Conservation (phyloP, 2,888 invertebrate genomes). For the Eristalinus sepulchralis region DNA sequence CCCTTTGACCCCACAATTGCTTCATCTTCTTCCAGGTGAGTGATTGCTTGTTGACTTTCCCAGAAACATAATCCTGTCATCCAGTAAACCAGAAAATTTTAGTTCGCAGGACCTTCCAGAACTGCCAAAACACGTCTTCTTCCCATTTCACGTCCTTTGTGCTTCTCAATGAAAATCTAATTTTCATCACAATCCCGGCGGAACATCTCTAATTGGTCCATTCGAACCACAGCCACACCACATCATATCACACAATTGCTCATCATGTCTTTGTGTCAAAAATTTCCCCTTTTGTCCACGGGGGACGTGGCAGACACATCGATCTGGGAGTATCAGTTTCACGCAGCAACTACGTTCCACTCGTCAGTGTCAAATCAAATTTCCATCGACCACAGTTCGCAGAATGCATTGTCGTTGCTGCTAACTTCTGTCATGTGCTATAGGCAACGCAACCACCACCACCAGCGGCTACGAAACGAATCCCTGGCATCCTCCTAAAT, state of each 20-base stretch:
- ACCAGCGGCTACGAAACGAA: slow-evolving; percentile 39
- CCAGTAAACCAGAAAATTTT: slow-evolving; percentile 62
- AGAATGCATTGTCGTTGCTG: slow-evolving; percentile 40
- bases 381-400: slow-evolving; percentile 54
- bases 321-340: slow-evolving; percentile 56
- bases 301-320: slow-evolving; percentile 34
- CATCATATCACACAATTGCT: slow-evolving; percentile 50
- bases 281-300: slow-evolving; percentile 40
- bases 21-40: neutral
- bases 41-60: slow-evolving; percentile 17
- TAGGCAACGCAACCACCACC: slow-evolving; percentile 14
- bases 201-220: slow-evolving; percentile 65
- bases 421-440: slow-evolving; percentile 66
- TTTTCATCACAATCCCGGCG: slow-evolving; percentile 42
- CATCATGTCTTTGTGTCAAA: slow-evolving; percentile 50
- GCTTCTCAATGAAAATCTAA: slow-evolving; percentile 52
- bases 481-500: slow-evolving; percentile 53
- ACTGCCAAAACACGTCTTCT: slow-evolving; percentile 18
- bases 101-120: slow-evolving; percentile 48
- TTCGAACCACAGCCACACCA: slow-evolving; percentile 24
- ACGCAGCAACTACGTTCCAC: slow-evolving; percentile 48
- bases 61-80: slow-evolving; percentile 6
- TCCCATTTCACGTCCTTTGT: neutral
- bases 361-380: slow-evolving; percentile 71
- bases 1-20: neutral